Evolutionary conservation across 2,797 vertebrate genomes (phyloP).

Genomic region (Chrysocyon brachyurus): DNA sequence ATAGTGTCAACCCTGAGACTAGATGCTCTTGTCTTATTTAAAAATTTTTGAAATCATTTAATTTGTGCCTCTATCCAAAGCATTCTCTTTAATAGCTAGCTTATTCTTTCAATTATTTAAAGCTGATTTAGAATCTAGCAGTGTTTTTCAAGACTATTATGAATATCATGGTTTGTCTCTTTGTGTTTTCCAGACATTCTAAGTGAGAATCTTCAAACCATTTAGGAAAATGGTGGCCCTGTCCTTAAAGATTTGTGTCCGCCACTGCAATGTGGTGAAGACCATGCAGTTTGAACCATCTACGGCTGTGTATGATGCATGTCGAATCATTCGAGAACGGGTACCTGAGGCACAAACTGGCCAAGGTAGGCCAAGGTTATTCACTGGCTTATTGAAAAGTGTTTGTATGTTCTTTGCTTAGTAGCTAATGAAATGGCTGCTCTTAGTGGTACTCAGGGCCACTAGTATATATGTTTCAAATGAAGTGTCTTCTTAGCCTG

Average conservation of each 20-base stretch:
- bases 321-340: constrained; percentile 96
- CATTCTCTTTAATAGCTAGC: not conserved
- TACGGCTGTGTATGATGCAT: constrained; percentile 98
- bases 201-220: constrained; percentile 60
- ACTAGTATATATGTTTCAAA: not conserved
- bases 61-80: not conserved
- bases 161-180: not conserved
- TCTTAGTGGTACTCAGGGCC: not conserved
- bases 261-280: constrained; percentile 99
- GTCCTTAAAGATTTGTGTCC: constrained; percentile 98
- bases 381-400: not conserved
- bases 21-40: not conserved
- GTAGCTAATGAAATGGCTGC: not conserved
- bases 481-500: not conserved
- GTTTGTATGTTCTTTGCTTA: not conserved
- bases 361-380: constrained; percentile 91
- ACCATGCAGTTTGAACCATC: constrained; percentile 99
- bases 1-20: not conserved
- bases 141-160: not conserved
- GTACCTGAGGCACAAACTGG: constrained; percentile 98
- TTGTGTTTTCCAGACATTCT: constrained; percentile 81
- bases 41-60: not conserved
- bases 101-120: not conserved
- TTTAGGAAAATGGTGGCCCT: constrained; percentile 96
- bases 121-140: not conserved